These are phyloP conservation scores for Chelonus formosanus DNA, from an alignment of 2,888 invertebrate species.

Conservation along the genomic window DNA sequence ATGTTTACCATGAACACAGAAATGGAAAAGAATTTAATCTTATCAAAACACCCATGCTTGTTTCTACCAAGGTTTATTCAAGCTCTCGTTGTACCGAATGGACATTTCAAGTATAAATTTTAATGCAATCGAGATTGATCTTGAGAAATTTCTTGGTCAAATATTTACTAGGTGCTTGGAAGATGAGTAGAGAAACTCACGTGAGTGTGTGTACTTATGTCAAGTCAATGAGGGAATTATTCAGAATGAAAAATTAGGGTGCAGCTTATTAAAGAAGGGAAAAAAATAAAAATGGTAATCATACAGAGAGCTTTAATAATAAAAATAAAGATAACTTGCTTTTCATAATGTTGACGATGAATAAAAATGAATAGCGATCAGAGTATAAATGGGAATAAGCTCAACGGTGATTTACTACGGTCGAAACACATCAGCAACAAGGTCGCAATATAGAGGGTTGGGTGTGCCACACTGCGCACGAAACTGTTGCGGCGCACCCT, in stretches of 20 bases:
- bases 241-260: background rate
- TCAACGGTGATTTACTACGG: constrained; percentile 20
- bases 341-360: background rate
- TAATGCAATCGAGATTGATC: constrained; percentile 2
- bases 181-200: background rate
- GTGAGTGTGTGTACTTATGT: background rate
- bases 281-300: background rate
- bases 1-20: constrained; percentile 36
- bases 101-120: constrained; percentile 6
- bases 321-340: background rate
- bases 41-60: constrained; percentile 1
- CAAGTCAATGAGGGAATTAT: too few species aligned
- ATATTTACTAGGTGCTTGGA: constrained; percentile 3
- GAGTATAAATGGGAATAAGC: constrained; percentile 17
- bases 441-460: constrained; percentile 9
- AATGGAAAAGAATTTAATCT: background rate
- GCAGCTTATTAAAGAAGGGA: background rate
- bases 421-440: constrained; percentile 21
- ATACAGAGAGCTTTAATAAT: background rate
- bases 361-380: constrained; percentile 1
- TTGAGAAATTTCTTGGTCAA: constrained; percentile 15
- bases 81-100: background rate
- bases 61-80: background rate
- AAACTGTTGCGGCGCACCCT: constrained; percentile 26
- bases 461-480: constrained; percentile 23